Conservation (phyloP, 2,113 vertebrate genomes). For the Pteruthius melanotis region DNA sequence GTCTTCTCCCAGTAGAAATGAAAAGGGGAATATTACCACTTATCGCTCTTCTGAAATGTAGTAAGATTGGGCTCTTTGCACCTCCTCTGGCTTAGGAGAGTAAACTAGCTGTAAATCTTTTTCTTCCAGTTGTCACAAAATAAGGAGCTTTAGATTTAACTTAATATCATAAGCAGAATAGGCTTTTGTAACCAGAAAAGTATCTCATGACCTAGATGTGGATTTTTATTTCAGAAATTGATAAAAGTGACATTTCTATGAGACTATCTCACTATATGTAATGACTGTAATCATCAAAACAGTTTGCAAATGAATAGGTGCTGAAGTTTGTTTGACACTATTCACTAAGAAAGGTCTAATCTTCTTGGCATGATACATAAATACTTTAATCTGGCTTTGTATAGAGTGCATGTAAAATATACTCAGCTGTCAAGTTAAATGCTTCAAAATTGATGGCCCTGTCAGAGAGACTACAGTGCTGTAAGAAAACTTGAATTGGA, state of each 20-base stretch:
- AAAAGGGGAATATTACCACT: neutral
- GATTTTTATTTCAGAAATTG: slow-evolving; percentile 24
- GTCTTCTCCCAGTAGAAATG: neutral
- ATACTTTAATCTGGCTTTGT: slow-evolving; percentile 49
- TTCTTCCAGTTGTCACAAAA: neutral
- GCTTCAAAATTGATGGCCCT: slow-evolving; percentile 4
- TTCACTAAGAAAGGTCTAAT: slow-evolving; percentile 38
- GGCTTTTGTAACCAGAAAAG: slow-evolving; percentile 4
- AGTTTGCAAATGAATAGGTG: slow-evolving; percentile 35
- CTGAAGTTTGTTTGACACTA: slow-evolving; percentile 42
- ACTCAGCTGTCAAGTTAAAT: neutral
- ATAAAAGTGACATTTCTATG: slow-evolving; percentile 26
- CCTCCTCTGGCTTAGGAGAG: neutral
- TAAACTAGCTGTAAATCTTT: slow-evolving; percentile 7
- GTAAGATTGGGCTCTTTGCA: neutral
- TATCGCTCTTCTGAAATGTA: neutral
- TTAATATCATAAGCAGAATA: neutral
- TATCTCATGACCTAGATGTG: neutral
- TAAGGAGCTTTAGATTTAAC: neutral
- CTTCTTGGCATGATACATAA: slow-evolving; percentile 37
- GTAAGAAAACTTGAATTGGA: neutral
- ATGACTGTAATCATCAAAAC: slow-evolving; percentile 12
- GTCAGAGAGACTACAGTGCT: neutral
- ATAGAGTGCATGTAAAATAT: neutral
- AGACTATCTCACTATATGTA: neutral